Base-by-base conservation (phyloP, 2,797 vertebrate species). In the Lophius americanus region DNA sequence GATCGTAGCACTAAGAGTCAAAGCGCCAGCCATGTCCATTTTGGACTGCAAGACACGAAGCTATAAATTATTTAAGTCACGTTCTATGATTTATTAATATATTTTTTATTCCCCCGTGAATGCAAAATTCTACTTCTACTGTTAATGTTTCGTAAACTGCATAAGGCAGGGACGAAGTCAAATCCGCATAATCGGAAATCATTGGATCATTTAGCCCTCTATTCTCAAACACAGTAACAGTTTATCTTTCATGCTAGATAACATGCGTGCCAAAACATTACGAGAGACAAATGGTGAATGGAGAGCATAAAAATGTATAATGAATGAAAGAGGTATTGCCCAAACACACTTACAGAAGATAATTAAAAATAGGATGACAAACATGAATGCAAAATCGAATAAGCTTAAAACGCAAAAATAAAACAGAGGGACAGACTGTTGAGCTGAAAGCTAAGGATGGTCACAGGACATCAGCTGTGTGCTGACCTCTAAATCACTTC, bases 151-250 rank as follows among this genome's bases (percentile, higher is more conserved):
- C 11, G 54, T 50, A 55, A 79, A 72, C 41, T 57, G 36, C 36
- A 59, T 55, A 62, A 49, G 43, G 68, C 3, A 10, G 11, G 39
- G 61, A 72, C 48, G 43, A 23, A 68, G 52, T 53, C 49, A 48
- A 73, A 77, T 89, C 33, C 65, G 76, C 38, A 53, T 42, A 36
- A 74, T 73, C 48, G 62, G 60, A 86, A 86, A 81, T 66, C 76
- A 74, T 50, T 83, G 76, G 64, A 75, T 54, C 79, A 48, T 76
- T 87, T 68, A 79, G 56, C 51, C 9, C 59, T 70, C 50, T 49
- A 68, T 72, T 76, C 67, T 48, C 54, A 36, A 73, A 41, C 10
- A 72, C 43, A 59, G 53, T 59, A 78, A 76, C 32, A 60, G 63
- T 78, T 72, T 79, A 71, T 55, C 53, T 75, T 76, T 76, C 59